Base-by-base conservation (phyloP, 2,113 vertebrate genomes). In the Erinaceus europaeus region DNA sequence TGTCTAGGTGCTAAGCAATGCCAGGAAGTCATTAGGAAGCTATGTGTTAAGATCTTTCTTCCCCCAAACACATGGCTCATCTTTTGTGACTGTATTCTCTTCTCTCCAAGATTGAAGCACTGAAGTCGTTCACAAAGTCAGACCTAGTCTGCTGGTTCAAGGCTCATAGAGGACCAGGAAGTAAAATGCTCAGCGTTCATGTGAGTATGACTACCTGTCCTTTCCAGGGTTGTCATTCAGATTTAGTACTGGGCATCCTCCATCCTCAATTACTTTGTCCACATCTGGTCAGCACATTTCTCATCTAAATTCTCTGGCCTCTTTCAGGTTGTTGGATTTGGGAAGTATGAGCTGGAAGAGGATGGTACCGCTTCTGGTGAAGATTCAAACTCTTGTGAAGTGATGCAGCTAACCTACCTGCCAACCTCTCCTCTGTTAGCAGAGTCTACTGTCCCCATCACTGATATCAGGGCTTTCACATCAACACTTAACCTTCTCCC, bases 141-240 rank as follows among this genome's bases (percentile, higher is more conserved):
- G 97, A 99, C 90, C 96, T 99, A 91, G 95, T 98, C 52, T 97
- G 74, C 78, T 99, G 98, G 98, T 99, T 98, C 95, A 96, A 97
- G 95, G 95, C 97, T 75, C 98, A 99, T 68, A 96, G 98, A 92
- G 95, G 92, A 85, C 72, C 62, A 53, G 94, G 91, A 93, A 97
- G 95, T 94, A 98, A 98, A 95, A 98, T 98, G 94, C 98, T 99
- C 83, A 99, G 99, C 0, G 98, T 99, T 0, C 99, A 99, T 0
- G 99, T 99, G 90, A 98, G 98, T 97, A 72, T 62, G 18, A 20
- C 21, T 42, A 48, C 46, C 25, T 17, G 5, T 82, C 29, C 57
- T 74, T 55, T 48, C 2, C 46, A 42, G 52, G 13, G 44, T 27
- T 52, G 32, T 77, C 27, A 32, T 57, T 64, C 15, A 53, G 20